phyloP scores from a whole-genome alignment of 1,140 invertebrate genomes.

The Vanessa atalanta region DNA sequence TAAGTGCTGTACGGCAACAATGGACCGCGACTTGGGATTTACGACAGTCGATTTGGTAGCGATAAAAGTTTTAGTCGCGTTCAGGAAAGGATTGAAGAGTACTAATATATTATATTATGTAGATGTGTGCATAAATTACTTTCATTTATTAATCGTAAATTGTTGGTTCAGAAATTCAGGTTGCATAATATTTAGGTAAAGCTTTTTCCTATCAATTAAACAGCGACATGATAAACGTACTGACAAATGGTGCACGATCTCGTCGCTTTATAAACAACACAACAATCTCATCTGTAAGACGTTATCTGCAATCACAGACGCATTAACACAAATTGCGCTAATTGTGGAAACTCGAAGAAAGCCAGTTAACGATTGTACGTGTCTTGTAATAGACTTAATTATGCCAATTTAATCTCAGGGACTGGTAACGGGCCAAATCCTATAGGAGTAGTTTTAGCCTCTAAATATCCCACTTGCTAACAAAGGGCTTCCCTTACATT shows the following conservation, averaged over 20 bases:
- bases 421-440: not conserved
- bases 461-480: no score
- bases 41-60: conserved; percentile 74
- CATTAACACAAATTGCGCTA: conserved; percentile 49
- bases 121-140: not conserved
- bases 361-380: conserved; percentile 26
- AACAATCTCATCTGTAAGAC: conserved; percentile 21
- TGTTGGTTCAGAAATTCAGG: no score
- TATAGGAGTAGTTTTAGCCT: not conserved
- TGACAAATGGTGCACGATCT: conserved; percentile 12
- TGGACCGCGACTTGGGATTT: conserved; percentile 67
- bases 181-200: not conserved
- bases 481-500: no score
- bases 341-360: conserved; percentile 61
- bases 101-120: conserved; percentile 25
- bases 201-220: not conserved
- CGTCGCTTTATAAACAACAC: conserved; percentile 18
- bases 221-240: conserved; percentile 1
- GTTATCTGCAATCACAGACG: conserved; percentile 31
- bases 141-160: not conserved
- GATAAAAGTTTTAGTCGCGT: conserved; percentile 68
- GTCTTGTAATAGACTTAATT: conserved; percentile 7
- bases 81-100: conserved; percentile 26
- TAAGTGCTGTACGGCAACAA: conserved; percentile 73
- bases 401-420: not conserved